Evolutionary conservation across 2,888 invertebrate species (phyloP), one percentile per base, ranked within the genome.

Genomic region (Melanostoma mellinum): DNA sequence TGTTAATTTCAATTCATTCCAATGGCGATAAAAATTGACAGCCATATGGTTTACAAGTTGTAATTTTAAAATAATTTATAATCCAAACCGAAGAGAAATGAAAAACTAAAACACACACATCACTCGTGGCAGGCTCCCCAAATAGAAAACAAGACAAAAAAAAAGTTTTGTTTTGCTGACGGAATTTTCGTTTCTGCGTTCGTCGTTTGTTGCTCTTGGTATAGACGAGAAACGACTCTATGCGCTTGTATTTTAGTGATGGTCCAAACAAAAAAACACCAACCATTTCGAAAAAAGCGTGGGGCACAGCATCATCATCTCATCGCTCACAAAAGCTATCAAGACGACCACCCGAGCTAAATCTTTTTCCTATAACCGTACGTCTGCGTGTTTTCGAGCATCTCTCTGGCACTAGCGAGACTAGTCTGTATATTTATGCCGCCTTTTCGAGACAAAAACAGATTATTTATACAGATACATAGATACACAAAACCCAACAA

Each of bases 341-440:
- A 72, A 72, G 10, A 75, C 78, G 79, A 84, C 84, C 84, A 84
- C 84, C 84, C 84, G 84, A 84, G 74, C 84, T 84, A 84, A 84
- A 79, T 84, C 71, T 75, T 75, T 60, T 79, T 71, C 67, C 84
- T 79, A 71, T 78, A 71, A 40, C 50, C 20, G 20, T 20, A 74
- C 56, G 35, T 4, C 33, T n/a, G 3, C 20, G 55, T 56, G 32
- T 63, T 38, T 32, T 40, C n/a, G 42, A 50, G 6, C 6, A 20
- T 6, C 55, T 36, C 9, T 48, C 55, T 55, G 9, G 33, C 8
- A 9, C 61, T 48, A 46, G 60, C n/a, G n/a, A 48, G 56, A 44
- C 44, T 36, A 5, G 50, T 71, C 42, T 75, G 63, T 58, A 55
- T 63, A 32, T 61, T 20, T 69, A 42, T 35, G 61, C 73, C 67